phyloP scores from a whole-genome alignment of 2,113 vertebrate genomes.

The Dryoscopus gambensis region DNA sequence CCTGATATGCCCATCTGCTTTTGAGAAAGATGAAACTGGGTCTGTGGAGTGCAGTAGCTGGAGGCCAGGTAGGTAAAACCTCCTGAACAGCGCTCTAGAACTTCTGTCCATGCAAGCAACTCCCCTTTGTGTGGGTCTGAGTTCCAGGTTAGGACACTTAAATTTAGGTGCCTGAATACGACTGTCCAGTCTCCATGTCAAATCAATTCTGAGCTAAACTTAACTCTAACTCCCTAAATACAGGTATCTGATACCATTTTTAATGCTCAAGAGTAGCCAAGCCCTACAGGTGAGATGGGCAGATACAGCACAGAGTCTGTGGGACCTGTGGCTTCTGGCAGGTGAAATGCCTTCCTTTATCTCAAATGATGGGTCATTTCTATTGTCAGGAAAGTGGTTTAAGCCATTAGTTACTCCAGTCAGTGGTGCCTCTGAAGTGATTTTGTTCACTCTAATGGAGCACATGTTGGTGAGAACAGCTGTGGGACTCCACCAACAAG shows the following conservation, averaged over 20 bases:
- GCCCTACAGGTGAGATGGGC: not conserved
- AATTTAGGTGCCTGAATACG: not conserved
- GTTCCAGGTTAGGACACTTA: not conserved
- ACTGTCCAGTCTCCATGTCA: not conserved
- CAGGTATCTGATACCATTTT: not conserved
- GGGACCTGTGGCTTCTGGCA: not conserved
- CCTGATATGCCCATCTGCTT: not conserved
- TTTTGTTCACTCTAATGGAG: not conserved
- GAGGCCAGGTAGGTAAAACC: not conserved
- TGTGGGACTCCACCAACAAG: not conserved
- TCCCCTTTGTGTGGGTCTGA: not conserved
- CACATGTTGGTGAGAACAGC: accelerated
- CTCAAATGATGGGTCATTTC: not conserved
- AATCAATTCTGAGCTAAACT: not conserved
- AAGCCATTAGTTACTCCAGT: not conserved
- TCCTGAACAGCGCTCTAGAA: accelerated
- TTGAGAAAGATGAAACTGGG: not conserved
- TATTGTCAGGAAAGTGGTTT: not conserved
- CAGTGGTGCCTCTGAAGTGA: not conserved
- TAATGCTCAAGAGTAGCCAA: not conserved
- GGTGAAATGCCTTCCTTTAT: not conserved
- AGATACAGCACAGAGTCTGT: not conserved
- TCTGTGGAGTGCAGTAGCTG: not conserved
- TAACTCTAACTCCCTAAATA: not conserved
- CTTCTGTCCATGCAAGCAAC: not conserved